Conservation (phyloP, 2,888 invertebrate species). For the Drosophila emarginata region DNA sequence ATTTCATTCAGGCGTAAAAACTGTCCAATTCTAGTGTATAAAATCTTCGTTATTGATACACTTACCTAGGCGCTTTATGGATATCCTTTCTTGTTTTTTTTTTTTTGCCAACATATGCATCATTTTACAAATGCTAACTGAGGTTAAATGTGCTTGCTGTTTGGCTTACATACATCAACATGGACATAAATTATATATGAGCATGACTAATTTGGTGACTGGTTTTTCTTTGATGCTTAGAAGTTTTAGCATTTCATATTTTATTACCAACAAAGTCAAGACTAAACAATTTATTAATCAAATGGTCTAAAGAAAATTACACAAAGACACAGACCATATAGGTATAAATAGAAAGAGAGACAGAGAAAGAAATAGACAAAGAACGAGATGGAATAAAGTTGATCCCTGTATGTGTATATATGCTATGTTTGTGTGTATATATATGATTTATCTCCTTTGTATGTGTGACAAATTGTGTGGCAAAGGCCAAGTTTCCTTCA, state of each 20-base stretch:
- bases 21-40: neutral
- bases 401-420: neutral
- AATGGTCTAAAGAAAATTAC: conserved; percentile 35
- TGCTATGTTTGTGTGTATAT: conserved; percentile 34
- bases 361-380: neutral
- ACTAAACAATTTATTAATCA: conserved; percentile 78
- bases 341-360: conserved; percentile 1
- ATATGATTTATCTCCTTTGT: conserved; percentile 68
- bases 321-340: conserved; percentile 1
- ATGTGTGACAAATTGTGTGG: conserved; percentile 76
- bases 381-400: neutral
- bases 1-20: neutral
- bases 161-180: conserved; percentile 52
- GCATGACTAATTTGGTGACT: conserved; percentile 71
- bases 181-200: conserved; percentile 69
- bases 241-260: conserved; percentile 70
- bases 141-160: conserved; percentile 60
- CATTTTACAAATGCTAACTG: conserved; percentile 58
- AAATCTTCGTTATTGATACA: neutral
- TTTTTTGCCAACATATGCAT: conserved; percentile 57
- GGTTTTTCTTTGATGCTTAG: conserved; percentile 62
- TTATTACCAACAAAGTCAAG: conserved; percentile 69
- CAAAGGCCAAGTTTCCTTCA: conserved; percentile 65
- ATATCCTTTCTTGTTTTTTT: neutral
- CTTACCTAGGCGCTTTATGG: neutral